Percentiles rank a stretch among this genome's conserved stretches.
phyloP scores from a whole-genome alignment of 2,113 vertebrate species.

The Neoarius graeffei region DNA sequence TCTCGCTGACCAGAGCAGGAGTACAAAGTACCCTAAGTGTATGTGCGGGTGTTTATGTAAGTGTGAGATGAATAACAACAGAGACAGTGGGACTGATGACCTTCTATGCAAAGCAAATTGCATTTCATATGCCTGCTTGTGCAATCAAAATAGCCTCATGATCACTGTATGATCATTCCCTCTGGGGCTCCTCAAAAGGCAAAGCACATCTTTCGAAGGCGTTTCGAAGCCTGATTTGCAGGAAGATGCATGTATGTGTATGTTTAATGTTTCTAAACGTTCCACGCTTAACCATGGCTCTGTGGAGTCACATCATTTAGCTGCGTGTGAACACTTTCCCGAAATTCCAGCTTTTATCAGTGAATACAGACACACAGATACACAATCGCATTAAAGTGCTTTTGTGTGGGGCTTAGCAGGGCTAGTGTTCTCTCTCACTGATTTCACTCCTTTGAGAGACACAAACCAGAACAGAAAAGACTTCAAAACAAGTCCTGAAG shows the following conservation, averaged over 20 bases:
- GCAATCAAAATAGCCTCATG: slow-evolving; percentile 13
- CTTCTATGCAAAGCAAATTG: slow-evolving; percentile 44
- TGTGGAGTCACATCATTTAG: slow-evolving; percentile 49
- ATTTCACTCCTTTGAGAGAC: slow-evolving; percentile 42
- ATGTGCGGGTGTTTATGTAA: not conserved
- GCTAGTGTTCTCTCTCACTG: slow-evolving; percentile 45
- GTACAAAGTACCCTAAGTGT: not conserved
- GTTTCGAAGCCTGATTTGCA: not conserved
- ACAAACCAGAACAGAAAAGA: slow-evolving; percentile 48
- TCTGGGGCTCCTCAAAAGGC: not conserved
- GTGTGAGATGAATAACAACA: slow-evolving; percentile 37
- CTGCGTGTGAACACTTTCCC: slow-evolving; percentile 44
- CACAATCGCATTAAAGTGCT: slow-evolving; percentile 57
- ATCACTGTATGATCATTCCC: slow-evolving; percentile 13
- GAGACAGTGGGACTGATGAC: slow-evolving; percentile 39
- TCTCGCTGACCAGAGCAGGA: not conserved
- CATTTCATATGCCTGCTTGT: slow-evolving; percentile 33
- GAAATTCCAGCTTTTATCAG: slow-evolving; percentile 63
- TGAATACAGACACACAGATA: slow-evolving; percentile 52
- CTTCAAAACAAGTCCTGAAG: slow-evolving; percentile 55
- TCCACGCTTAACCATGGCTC: not conserved
- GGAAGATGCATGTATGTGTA: not conserved
- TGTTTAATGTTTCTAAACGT: not conserved
- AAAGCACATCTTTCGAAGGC: not conserved
- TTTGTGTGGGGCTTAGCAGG: slow-evolving; percentile 64